These are phyloP conservation scores for Aphidius ervi DNA, from an alignment of 1,140 invertebrate species.

Conservation along the genomic window DNA sequence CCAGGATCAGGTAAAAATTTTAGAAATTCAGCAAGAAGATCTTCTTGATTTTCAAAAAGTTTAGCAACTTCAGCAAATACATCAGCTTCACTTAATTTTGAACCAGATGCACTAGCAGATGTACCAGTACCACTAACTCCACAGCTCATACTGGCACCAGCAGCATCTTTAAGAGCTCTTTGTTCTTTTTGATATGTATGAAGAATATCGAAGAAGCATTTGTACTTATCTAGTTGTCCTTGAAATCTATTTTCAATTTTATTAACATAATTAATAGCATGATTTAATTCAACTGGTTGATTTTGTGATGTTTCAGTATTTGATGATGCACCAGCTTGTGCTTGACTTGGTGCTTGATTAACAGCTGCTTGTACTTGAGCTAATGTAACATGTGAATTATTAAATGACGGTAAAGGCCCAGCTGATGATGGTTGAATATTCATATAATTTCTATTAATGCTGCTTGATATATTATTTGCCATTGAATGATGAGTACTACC, in stretches of 20 bases:
- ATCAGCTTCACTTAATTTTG: constrained; percentile 86
- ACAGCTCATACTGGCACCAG: too few species aligned
- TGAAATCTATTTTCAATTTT: constrained; percentile 99
- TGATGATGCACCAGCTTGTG: constrained; percentile 56
- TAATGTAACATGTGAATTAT: constrained; percentile 50
- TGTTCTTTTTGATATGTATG: constrained; percentile 99
- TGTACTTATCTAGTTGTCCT: constrained; percentile 96
- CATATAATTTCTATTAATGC: constrained; percentile 30
- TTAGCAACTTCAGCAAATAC: constrained; percentile 93
- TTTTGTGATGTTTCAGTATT: constrained; percentile 54
- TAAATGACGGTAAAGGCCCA: constrained; percentile 46
- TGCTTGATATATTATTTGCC: constrained; percentile 49
- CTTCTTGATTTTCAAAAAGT: constrained; percentile 96
- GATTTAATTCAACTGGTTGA: constrained; percentile 97
- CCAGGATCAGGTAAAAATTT: constrained; percentile 92
- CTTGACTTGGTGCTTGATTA: constrained; percentile 56
- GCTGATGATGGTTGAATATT: constrained; percentile 45
- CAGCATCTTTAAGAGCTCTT: constrained; percentile 37
- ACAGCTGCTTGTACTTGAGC: constrained; percentile 58
- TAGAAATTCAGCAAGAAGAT: constrained; percentile 91
- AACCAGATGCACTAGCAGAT: constrained; percentile 35
- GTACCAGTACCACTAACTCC: too few species aligned
- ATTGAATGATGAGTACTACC: constrained; percentile 46
- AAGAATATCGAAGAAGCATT: constrained; percentile 94
- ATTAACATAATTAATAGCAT: constrained; percentile 99